Evolutionary conservation across 2,797 vertebrate genomes (phyloP), one percentile per base, ranked within the genome.

Genomic region (Gymnoscopelus braueri): DNA sequence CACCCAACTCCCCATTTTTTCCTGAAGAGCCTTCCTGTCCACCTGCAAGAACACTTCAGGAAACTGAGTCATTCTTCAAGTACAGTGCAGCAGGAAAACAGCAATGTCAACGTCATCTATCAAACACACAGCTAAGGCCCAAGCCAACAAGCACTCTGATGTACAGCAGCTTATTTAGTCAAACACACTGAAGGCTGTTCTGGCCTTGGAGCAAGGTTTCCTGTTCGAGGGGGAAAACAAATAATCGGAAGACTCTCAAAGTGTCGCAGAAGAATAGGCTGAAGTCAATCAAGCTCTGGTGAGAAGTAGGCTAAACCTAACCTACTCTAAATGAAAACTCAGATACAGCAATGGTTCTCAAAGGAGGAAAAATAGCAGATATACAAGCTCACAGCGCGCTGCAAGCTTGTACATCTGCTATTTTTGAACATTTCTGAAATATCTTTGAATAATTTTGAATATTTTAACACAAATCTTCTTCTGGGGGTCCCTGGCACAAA

Each of bases 1-100:
- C 87, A 86, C 86, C 90, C 79, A 63, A 59, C 53, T 47, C 32
- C 39, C 48, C 64, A 81, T 80, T 93, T 80, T 93, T 93, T 95
- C 92, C 91, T 93, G 85, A 87, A 89, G 86, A 89, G 72, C 74
- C 79, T 94, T 94, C 94, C 93, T 91, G 89, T 86, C 75, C 88
- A 91, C 84, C 88, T 92, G 88, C 86, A 82, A 78, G 79, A 93
- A 94, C 92, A 95, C 94, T 93, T 83, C 80, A 66, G 62, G 39
- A 59, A 72, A 80, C 75, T 73, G 78, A 69, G 74, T 87, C 78
- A 82, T 82, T 89, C 86, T 81, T 90, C 60, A 87, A 85, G 77
- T 70, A 62, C 72, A 78, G 80, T 49, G 78, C 69, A 87, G 83
- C 80, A 69, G 76, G 78, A 85, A 84, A 90, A 84, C 77, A 65